Base-by-base conservation (phyloP, 1,140 invertebrate species). In the Octopus bimaculoides region DNA sequence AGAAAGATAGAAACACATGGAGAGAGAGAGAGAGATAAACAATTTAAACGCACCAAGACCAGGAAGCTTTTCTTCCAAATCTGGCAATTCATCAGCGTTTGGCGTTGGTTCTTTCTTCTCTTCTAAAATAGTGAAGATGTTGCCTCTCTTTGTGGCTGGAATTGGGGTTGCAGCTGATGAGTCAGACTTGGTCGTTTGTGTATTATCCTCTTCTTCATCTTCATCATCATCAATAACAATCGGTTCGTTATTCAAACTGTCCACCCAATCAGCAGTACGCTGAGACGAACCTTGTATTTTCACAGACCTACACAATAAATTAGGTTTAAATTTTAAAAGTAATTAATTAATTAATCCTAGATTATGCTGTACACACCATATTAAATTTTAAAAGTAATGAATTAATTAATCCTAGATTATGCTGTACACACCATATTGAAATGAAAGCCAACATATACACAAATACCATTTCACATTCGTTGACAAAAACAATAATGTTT, bases 211-310 rank as follows among this genome's bases (percentile, higher is more conserved):
- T 5, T 53, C 61, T 8, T 82, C 80, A 12, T 82, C 81, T 77
- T 83, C 81, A 20, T 85, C 84, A 20, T 79, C 81, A 56, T 80
- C 78, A 26, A 79, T 80, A 12, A 82, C 79, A 5, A 69, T 71
- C 20, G 78, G 83, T 4, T 80, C 76, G 61, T 79, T 79, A 12
- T 54, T 20, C 4, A 81, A 73, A 5, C 55, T 80, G 4, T 77
- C 75, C 54, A 77, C 69, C 77, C 79, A 79, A 14, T 76, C 81
- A 41, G 79, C 79, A 7, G 80, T 83, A 56, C 80, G 80, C 71
- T 82, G 77, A 52, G 80, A 52, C 6, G 81, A 79, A 20, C 77
- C 78, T 79, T 77, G 75, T 17, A 79, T 41, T 75, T 80, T 82
- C 52, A 80, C 74, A 8, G 79, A 78, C 78, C 77, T 79, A n/a